Base-by-base conservation (phyloP, 2,888 invertebrate species). In the Drosophila kambysellisi region DNA sequence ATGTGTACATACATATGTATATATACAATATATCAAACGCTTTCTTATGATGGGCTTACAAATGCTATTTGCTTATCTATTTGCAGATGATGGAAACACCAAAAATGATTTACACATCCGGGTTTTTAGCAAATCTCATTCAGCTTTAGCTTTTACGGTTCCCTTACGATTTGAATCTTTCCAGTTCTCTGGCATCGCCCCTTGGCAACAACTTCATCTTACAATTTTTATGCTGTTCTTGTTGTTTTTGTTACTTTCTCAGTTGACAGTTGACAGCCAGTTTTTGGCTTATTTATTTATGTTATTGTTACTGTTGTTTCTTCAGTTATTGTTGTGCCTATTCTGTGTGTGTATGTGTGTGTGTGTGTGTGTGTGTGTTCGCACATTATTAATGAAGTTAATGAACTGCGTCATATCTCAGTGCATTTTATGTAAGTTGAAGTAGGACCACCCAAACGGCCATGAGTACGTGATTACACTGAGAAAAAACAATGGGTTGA, bases 381-480 rank as follows among this genome's bases (percentile, higher is more conserved):
- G 17, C 29, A 64, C 66, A 78, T 70, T 77, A 79, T 79, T 79
- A 20, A 20, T 20, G 20, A 79, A 77, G 70, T 74, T 74, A 79
- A 79, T 77, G 77, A 79, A 77, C 79, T 74, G 70, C 57, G 70
- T 63, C 74, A 70, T 77, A 74, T 79, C 63, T 70, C 52, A 67
- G 54, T 79, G 79, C 70, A 79, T 52, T 74, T 78, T 74, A 78
- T 78, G 62, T 59, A 33, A 25, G n/a, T 15, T 46, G 46, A 20
- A 20, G 46, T 25, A 7, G 25, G 8, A 5, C 29, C 17, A n/a
- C 41, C 52, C 54, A 29, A 30, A 17, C 8, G 4, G 15, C 15
- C 46, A 8, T 4, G 25, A 46, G 12, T 15, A 4, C 15, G 15
- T 25, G 8, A 8, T 1, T 25, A 15, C 46, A 25, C 46, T 25